Percentiles rank a stretch among this genome's conserved stretches.
Conservation (phyloP, 2,113 vertebrate species). For the Aphyosemion australe region DNA sequence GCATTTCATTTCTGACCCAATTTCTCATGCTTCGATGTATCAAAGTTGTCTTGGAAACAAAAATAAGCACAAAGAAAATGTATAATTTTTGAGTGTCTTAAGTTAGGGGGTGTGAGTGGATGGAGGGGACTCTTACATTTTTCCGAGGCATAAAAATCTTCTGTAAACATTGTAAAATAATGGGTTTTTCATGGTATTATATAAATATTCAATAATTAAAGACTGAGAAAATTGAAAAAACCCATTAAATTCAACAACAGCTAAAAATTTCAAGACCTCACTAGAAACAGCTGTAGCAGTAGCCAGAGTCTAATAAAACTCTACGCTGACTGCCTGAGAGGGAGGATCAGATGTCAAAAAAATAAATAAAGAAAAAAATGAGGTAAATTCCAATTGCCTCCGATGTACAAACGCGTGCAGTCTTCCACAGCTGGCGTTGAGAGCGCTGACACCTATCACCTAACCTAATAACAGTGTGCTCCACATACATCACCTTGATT, state of each 20-base stretch:
- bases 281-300: not conserved
- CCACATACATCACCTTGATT: conserved; percentile 72
- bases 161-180: not conserved
- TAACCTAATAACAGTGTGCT: conserved; percentile 68
- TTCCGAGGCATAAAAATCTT: too few species aligned
- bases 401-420: conserved; percentile 29
- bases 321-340: conserved; percentile 7
- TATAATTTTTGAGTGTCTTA: too few species aligned
- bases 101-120: too few species aligned
- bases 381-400: conserved; percentile 43
- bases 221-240: not conserved
- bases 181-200: not conserved
- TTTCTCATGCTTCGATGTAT: too few species aligned
- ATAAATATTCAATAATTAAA: not conserved
- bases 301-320: conserved; percentile 14
- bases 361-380: not conserved
- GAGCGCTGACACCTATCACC: conserved; percentile 69
- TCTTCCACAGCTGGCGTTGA: conserved; percentile 41
- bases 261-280: not conserved
- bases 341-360: conserved; percentile 27
- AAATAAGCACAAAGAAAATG: too few species aligned
- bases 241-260: not conserved
- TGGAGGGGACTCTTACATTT: too few species aligned
- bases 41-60: too few species aligned
- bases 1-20: too few species aligned